A percentile compares a stretch with the other conserved stretches of the same genome.
Evolutionary conservation across 1,140 invertebrate species (phyloP).

Genomic region (Macrosteles quadrilineatus): DNA sequence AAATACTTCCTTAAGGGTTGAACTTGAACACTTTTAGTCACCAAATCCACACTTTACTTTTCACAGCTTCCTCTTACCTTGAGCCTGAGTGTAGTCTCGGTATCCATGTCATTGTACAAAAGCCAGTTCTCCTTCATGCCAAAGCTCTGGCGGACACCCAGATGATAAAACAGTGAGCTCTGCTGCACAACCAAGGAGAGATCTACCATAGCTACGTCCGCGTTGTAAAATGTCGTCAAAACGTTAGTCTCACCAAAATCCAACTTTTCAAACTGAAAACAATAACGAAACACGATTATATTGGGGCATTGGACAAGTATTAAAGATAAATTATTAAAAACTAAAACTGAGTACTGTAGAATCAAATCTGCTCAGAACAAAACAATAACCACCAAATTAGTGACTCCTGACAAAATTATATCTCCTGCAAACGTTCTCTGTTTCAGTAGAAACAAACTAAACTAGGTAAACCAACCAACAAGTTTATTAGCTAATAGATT

Average conservation of each 20-base stretch:
- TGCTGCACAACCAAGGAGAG: conserved; percentile 88
- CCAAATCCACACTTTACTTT: no score
- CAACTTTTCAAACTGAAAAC: conserved; percentile 82
- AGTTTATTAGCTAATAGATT: no score
- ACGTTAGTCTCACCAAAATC: conserved; percentile 86
- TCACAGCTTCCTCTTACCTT: no score
- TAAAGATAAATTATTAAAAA: conserved; percentile 28
- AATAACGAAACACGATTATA: conserved; percentile 41
- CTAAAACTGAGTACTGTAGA: conserved; percentile 25
- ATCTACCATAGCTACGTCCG: conserved; percentile 96
- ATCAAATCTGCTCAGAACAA: conserved; percentile 22
- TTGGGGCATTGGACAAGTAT: no score
- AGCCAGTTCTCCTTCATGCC: conserved; percentile 98
- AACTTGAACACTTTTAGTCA: no score
- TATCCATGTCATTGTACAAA: conserved; percentile 87
- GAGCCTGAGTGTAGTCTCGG: conserved; percentile 79
- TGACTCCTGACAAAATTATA: no score
- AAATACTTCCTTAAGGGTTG: no score
- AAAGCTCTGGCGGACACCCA: conserved; percentile 97
- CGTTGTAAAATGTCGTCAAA: conserved; percentile 90
- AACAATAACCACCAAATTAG: no score
- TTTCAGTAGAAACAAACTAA: no score
- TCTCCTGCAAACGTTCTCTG: no score
- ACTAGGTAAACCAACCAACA: no score
- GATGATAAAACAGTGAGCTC: conserved; percentile 89